Base-by-base conservation (phyloP, 2,113 vertebrate genomes). In the Morone saxatilis region DNA sequence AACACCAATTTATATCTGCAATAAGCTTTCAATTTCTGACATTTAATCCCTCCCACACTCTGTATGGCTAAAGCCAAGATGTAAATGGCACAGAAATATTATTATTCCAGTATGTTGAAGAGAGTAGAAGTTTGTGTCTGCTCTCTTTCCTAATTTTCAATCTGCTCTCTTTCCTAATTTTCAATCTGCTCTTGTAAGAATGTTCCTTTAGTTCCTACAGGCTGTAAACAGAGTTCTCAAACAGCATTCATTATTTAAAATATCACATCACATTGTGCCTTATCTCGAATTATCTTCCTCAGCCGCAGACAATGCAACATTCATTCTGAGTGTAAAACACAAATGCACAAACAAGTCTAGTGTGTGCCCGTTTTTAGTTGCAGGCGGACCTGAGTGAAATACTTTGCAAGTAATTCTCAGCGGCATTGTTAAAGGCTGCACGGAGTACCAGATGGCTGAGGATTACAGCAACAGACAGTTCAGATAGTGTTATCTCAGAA, bases 401-500 rank as follows among this genome's bases (percentile, higher is more conserved):
- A 38, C 47, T 71, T 31, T 72, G 7, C 17, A 36, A 51, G 41
- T 71, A 9, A 63, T 60, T 80, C 25, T 72, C 8, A 14, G 54
- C 13, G 8, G 48, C 48, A 45, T 67, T 68, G 67, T 81, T 72
- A 10, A 16, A 47, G 51, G 61, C 62, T 51, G 68, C 13, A 4
- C 7, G 1, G 17, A 38, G 54, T 1, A 68, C 7, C 80, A 86
- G 84, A 86, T 89, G 84, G 78, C 74, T 6, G 69, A 63, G 84
- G 84, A 84, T 80, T 78, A 81, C 69, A 84, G 71, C 56, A 16
- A 4, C 53, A 57, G 74, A 75, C 56, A 71, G 62, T 47, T 56
- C 76, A 74, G 53, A 61, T 48, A 31, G 62, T 20, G 66, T 71
- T 38, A 1, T 53, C 68, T 57, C 74, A 25, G 70, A 31, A 22